Evolutionary conservation across 1,140 invertebrate species (phyloP), one percentile per base, ranked within the genome.

Genomic region (Diabrotica undecimpunctata): DNA sequence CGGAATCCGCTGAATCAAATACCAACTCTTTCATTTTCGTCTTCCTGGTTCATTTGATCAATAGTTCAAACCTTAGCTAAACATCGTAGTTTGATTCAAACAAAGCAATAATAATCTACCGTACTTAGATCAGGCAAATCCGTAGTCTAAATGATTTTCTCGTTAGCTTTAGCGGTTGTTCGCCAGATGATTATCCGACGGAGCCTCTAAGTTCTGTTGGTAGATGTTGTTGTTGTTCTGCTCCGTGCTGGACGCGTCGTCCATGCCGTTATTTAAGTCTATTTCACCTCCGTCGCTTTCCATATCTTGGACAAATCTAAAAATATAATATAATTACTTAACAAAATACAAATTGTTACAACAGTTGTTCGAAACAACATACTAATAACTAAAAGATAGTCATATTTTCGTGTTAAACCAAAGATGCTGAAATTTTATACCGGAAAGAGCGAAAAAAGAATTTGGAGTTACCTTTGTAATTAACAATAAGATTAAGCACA

Each of bases 161-260:
- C 7, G n/a, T 41, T 50, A 46, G 9, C 0, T 63, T 72, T 66
- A 74, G 50, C 72, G 72, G 6, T 70, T 63, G 55, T 71, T 75
- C 57, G 73, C 66, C 51, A 67, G 54, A 6, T 61, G 41, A 35
- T 77, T 74, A 6, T 75, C 74, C 51, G 72, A 74, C 61, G 71
- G 66, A 14, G 66, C 65, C 65, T 78, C 75, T 66, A 78, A 64
- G 54, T 78, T 77, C 61, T 78, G 69, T 60, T 78, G 77, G 64
- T 71, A 78, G 68, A 78, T 73, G 6, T 68, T 74, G 65, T 79
- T 79, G 65, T 79, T 79, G 60, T 78, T 78, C 57, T 70, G 73
- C 61, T 78, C 75, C 53, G 72, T 58, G 37, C 53, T 68, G 13
- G 52, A 62, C 35, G 66, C 56, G 38, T 72, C 70, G 61, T 73